Conservation (phyloP, 2,888 invertebrate species). For the Mimas tiliae region DNA sequence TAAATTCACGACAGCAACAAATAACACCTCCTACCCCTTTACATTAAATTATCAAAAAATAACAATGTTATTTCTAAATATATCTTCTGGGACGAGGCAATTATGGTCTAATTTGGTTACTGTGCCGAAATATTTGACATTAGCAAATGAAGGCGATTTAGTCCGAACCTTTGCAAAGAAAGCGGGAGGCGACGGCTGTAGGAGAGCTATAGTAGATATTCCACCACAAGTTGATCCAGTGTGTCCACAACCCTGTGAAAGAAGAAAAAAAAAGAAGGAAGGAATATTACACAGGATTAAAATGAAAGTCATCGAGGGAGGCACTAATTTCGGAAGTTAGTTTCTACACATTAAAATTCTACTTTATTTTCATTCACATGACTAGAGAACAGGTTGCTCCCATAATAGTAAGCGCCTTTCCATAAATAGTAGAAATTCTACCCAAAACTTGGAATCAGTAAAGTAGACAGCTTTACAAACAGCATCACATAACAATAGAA, state of each 20-base stretch:
- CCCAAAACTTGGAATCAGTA: not conserved
- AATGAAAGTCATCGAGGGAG: constrained; percentile 69
- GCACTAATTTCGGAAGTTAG: constrained; percentile 79
- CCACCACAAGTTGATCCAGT: constrained; percentile 54
- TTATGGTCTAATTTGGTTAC: constrained; percentile 45
- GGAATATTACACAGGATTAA: constrained; percentile 72
- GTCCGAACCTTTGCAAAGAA: constrained; percentile 55
- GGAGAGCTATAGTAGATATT: constrained; percentile 64
- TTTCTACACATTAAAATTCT: constrained; percentile 17
- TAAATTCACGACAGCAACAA: constrained; percentile 50
- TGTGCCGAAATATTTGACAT: constrained; percentile 36
- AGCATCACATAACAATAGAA: not conserved
- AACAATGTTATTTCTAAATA: constrained; percentile 35
- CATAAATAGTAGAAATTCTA: not conserved
- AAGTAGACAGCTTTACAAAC: not conserved
- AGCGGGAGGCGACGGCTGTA: constrained; percentile 52
- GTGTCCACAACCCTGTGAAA: constrained; percentile 59
- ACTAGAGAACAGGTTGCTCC: no score
- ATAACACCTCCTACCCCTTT: constrained; percentile 30
- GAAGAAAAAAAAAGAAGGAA: constrained; percentile 54
- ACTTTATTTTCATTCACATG: no score
- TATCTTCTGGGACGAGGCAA: constrained; percentile 43
- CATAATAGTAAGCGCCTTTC: not conserved
- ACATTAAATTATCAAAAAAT: constrained; percentile 37
- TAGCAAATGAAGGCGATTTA: constrained; percentile 34